A percentile compares a stretch with the other conserved stretches of the same genome.
Evolutionary conservation across 2,113 vertebrate species (phyloP).

Genomic region (Henicopernis longicauda): DNA sequence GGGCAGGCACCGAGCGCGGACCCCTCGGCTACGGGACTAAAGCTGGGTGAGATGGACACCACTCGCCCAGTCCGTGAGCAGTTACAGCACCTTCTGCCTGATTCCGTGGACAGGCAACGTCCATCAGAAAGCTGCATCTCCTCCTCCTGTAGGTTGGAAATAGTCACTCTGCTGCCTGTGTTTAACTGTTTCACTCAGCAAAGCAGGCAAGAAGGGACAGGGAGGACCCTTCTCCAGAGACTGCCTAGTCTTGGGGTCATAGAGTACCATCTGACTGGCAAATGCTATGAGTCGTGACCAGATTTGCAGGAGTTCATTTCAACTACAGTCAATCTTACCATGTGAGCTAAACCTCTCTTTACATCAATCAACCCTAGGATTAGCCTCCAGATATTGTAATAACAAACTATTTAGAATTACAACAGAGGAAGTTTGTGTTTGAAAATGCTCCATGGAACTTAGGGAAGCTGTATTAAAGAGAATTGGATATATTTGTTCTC

Average conservation of each 20-base stretch:
- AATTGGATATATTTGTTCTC: background rate
- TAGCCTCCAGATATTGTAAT: background rate
- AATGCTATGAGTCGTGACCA: background rate
- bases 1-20: accelerated
- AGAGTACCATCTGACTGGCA: background rate
- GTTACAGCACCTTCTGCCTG: background rate
- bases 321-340: background rate
- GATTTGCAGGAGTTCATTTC: background rate
- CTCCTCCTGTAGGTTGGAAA: background rate
- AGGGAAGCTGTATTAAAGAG: background rate
- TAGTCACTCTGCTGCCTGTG: background rate
- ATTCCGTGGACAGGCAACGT: accelerated
- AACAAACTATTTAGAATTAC: background rate
- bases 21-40: background rate
- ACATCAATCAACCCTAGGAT: background rate
- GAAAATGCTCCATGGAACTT: background rate
- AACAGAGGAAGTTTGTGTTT: background rate
- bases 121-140: background rate
- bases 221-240: background rate
- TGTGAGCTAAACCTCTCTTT: background rate
- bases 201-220: background rate
- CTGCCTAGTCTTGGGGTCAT: background rate
- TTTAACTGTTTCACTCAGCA: background rate
- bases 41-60: background rate
- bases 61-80: background rate